phyloP scores from a whole-genome alignment of 2,888 invertebrate species.

The Teinopalpus imperialis region DNA sequence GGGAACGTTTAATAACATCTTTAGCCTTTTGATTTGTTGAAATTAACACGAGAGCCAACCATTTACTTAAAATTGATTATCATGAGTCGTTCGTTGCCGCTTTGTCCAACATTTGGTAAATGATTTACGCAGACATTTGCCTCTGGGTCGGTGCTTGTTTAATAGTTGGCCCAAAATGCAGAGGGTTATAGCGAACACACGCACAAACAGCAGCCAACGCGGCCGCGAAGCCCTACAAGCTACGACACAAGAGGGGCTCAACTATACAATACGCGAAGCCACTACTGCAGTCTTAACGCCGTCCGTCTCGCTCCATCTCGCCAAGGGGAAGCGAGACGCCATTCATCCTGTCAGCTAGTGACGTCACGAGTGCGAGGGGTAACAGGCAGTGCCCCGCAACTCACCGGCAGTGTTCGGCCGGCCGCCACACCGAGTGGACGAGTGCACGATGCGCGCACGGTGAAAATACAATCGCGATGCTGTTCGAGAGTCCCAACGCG shows the following conservation, averaged over 20 bases:
- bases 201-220: background rate
- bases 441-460: constrained; percentile 67
- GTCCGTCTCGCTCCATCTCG: constrained; percentile 26
- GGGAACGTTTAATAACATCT: no score
- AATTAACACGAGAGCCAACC: background rate
- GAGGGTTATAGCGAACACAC: background rate
- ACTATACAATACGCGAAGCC: constrained; percentile 38
- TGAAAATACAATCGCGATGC: constrained; percentile 80
- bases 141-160: background rate
- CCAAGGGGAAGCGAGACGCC: constrained; percentile 27
- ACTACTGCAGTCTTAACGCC: constrained; percentile 37
- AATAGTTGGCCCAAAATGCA: background rate
- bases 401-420: constrained; percentile 62
- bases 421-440: constrained; percentile 57
- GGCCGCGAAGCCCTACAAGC: constrained; percentile 39
- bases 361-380: constrained; percentile 59
- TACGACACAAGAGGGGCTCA: constrained; percentile 38
- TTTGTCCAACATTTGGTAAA: no score
- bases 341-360: constrained; percentile 44
- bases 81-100: no score
- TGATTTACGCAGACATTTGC: background rate
- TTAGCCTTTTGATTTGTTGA: no score
- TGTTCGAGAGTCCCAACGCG: constrained; percentile 88
- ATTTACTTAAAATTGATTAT: background rate
- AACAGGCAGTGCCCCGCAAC: constrained; percentile 37